phyloP scores from a whole-genome alignment of 37 sponge, comb jelly and placozoan species.

The Halichondria panicea region DNA sequence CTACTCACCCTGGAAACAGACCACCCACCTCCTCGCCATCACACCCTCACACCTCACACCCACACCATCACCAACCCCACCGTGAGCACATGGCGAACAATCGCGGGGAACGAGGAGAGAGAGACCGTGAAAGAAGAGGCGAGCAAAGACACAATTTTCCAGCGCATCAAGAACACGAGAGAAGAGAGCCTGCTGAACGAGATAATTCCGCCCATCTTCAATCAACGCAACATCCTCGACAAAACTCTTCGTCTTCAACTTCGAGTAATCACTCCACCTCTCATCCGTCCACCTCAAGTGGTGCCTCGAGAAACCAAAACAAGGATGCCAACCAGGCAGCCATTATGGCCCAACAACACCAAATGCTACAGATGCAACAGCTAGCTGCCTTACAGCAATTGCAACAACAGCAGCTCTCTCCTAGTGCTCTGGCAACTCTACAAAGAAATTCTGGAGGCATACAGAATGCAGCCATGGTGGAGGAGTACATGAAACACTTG shows the following conservation, averaged over 20 bases:
- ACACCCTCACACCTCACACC: not conserved
- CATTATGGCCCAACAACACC: constrained; percentile 15
- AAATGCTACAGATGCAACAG: constrained; percentile 28
- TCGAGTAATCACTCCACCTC: constrained; percentile 25
- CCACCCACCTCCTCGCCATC: not conserved
- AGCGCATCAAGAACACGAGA: no score
- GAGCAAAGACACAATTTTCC: not conserved
- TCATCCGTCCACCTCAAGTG: not conserved
- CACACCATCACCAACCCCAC: not conserved
- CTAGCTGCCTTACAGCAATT: constrained; percentile 12
- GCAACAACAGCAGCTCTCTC: constrained; percentile 31
- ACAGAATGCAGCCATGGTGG: not conserved
- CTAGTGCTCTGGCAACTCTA: constrained; percentile 3
- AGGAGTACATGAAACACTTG: constrained; percentile 49
- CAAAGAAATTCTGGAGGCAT: constrained; percentile 3
- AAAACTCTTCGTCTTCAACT: constrained; percentile 17
- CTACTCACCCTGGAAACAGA: no score
- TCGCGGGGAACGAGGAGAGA: not conserved
- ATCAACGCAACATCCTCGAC: constrained; percentile 14
- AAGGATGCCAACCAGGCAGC: constrained; percentile 1
- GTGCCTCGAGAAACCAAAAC: constrained; percentile 5
- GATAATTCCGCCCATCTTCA: not conserved
- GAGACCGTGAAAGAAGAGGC: constrained; percentile 4
- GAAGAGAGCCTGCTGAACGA: not conserved
- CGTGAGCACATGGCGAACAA: no score